Evolutionary conservation across 2,113 vertebrate genomes (phyloP).

Genomic region (Channa argus): DNA sequence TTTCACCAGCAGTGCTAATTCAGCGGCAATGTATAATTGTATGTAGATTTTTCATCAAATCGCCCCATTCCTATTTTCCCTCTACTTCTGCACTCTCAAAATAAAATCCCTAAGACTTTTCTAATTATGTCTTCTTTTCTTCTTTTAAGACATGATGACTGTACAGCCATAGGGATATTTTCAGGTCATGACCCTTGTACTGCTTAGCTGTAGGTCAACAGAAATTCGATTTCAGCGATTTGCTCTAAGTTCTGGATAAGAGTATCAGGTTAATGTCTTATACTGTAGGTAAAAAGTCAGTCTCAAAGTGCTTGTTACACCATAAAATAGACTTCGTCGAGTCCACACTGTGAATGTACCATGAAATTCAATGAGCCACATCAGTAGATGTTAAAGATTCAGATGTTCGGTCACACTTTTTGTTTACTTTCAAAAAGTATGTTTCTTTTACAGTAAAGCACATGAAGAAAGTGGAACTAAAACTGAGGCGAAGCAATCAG

Average conservation of each 20-base stretch:
- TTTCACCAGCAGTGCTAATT: conserved; percentile 47
- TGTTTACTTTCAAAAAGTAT: conserved; percentile 76
- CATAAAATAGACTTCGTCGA: conserved; percentile 49
- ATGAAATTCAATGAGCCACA: conserved; percentile 69
- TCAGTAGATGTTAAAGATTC: conserved; percentile 73
- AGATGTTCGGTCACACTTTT: conserved; percentile 66
- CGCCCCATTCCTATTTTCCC: conserved; percentile 10
- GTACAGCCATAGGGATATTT: conserved; percentile 5
- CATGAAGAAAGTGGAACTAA: conserved; percentile 80
- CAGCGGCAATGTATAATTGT: conserved; percentile 38
- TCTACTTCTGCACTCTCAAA: conserved; percentile 10
- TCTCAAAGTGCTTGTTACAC: conserved; percentile 41
- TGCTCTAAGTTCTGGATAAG: conserved; percentile 23
- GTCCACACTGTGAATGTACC: conserved; percentile 29
- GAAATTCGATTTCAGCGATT: conserved; percentile 1
- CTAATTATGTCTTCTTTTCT: conserved; percentile 2
- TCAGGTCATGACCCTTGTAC: background rate
- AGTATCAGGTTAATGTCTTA: background rate
- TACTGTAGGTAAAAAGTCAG: conserved; percentile 23
- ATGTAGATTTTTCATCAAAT: conserved; percentile 58
- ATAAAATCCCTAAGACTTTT: background rate
- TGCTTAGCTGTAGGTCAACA: background rate
- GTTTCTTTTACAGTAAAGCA: conserved; percentile 74
- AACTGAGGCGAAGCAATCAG: conserved; percentile 84
- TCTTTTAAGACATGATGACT: conserved; percentile 5